phyloP scores from a whole-genome alignment of 2,797 vertebrate genomes.

The Microctenopoma stevenorrisi region DNA sequence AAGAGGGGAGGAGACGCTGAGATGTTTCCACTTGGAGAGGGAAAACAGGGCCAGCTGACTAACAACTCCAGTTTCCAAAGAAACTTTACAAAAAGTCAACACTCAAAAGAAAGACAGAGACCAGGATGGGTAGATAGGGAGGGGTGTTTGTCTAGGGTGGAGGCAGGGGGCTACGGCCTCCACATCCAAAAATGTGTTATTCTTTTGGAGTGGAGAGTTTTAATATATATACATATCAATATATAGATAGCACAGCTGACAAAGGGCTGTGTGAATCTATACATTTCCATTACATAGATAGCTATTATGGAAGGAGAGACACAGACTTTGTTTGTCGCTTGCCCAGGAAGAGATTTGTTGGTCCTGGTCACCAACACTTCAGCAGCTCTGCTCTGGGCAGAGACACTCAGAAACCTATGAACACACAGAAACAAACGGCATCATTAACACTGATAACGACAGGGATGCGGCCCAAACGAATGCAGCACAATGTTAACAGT shows the following conservation, averaged over 20 bases:
- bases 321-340: slow-evolving; percentile 75
- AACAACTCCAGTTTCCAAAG: slow-evolving; percentile 87
- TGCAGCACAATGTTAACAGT: neutral
- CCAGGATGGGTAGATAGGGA: slow-evolving; percentile 49
- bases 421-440: slow-evolving; percentile 45
- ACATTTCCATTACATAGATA: slow-evolving; percentile 87
- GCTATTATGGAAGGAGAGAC: slow-evolving; percentile 85
- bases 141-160: slow-evolving; percentile 33
- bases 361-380: slow-evolving; percentile 72
- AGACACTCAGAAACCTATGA: slow-evolving; percentile 71
- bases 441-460: neutral
- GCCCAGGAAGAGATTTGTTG: slow-evolving; percentile 72
- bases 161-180: slow-evolving; percentile 80
- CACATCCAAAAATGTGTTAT: slow-evolving; percentile 69
- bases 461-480: neutral
- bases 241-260: slow-evolving; percentile 85
- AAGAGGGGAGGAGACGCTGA: slow-evolving; percentile 56
- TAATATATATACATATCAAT: slow-evolving; percentile 85
- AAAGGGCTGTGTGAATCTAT: slow-evolving; percentile 82
- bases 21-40: slow-evolving; percentile 57
- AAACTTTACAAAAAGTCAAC: slow-evolving; percentile 91
- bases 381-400: slow-evolving; percentile 50
- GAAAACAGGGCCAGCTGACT: slow-evolving; percentile 87
- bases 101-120: slow-evolving; percentile 56
- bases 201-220: slow-evolving; percentile 80